A percentile compares a stretch with the other conserved stretches of the same genome.
phyloP scores from a whole-genome alignment of 2,113 vertebrate genomes.

The Vidua macroura region DNA sequence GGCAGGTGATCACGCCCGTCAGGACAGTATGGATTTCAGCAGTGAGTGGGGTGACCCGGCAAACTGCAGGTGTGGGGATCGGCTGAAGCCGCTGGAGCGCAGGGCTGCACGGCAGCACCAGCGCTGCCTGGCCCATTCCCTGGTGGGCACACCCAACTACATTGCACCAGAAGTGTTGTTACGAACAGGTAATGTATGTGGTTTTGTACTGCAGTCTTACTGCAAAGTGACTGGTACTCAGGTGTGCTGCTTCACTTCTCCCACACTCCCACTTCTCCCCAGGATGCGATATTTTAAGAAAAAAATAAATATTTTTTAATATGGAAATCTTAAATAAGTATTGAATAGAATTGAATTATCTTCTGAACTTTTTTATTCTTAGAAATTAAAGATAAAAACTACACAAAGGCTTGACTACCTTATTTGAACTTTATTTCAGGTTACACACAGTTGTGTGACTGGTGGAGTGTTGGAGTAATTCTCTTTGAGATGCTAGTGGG shows the following conservation, averaged over 20 bases:
- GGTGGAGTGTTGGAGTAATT: conserved; percentile 99
- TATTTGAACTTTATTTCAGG: conserved; percentile 68
- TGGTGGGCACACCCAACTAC: conserved; percentile 97
- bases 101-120: conserved; percentile 94
- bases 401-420: background rate
- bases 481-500: conserved; percentile 98
- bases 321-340: background rate
- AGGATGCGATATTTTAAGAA: background rate
- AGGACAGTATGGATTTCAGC: conserved; percentile 99
- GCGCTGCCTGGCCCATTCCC: conserved; percentile 93
- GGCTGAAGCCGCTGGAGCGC: conserved; percentile 91
- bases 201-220: background rate
- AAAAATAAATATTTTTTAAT: background rate
- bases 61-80: conserved; percentile 89
- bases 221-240: background rate
- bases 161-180: conserved; percentile 95
- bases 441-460: conserved; percentile 97
- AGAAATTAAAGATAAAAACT: background rate
- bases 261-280: background rate
- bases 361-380: background rate
- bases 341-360: background rate
- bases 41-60: conserved; percentile 92
- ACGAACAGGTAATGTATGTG: conserved; percentile 82
- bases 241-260: background rate
- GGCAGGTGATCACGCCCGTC: conserved; percentile 90